Evolutionary conservation across 1,140 invertebrate species (phyloP), one percentile per base, ranked within the genome.

Genomic region (Probaryconus sp.): DNA sequence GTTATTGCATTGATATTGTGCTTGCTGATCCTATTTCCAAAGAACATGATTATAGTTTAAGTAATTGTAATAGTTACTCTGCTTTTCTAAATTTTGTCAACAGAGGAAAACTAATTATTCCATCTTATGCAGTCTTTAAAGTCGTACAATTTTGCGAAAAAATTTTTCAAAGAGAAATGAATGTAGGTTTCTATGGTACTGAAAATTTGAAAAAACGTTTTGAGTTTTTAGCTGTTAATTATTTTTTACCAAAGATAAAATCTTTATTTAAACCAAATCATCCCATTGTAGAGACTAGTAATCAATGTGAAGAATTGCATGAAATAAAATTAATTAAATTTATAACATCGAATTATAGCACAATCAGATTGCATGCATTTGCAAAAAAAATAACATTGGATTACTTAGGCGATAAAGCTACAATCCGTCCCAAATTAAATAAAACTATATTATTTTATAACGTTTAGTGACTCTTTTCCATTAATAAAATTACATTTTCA

Each of bases 221-320:
- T 17, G 17, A 26, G 2, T 53, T 20, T 28, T 4, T 40, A 28
- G 35, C 33, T 0, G 5, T 53, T 9, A 11, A 37, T 1, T 10
- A 51, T 37, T 51, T 51, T 9, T 24, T 51, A 5, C 33, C 31
- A 0, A 20, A 10, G 7, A 37, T 51, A 24, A 51, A 51, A 13
- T 16, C 48, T 26, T 35, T 37, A 21, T 51, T 51, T 11, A 9
- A 17, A 2, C 48, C 31, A 37, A n/a, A 37, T 1, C 48, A 51
- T 14, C 48, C 48, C 2, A 16, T 51, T 21, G 20, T 37, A n/a
- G 31, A 37, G 16, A 51, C 48, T 1, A 21, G 31, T 7, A 51
- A 51, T n/a, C 48, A 51, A 7, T 37, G 48, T 37, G 48, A 51
- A 7, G 48, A 51, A 37, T 51, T 51, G 20, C 48, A 51, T 13